Evolutionary conservation across 35 echinoderm and acorn worm species (phyloP).

Genomic region (Ophioderma brevispina): DNA sequence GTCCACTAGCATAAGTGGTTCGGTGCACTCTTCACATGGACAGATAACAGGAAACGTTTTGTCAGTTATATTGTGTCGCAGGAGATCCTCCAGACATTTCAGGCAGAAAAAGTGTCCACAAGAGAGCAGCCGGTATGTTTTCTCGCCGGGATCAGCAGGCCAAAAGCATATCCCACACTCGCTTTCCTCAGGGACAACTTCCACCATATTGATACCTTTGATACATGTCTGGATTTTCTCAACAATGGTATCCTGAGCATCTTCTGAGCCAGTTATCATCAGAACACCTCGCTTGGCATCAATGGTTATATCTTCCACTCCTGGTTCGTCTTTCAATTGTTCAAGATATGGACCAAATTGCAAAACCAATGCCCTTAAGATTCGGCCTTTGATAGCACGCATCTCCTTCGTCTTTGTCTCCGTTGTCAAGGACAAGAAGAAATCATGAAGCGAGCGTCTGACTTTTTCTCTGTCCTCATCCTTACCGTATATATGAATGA

Average conservation of each 20-base stretch:
- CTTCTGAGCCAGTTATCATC: neutral
- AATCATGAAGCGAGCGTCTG: neutral
- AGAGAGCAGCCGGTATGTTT: constrained; percentile 19
- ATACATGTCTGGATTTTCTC: neutral
- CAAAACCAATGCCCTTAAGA: constrained; percentile 14
- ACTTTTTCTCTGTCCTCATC: neutral
- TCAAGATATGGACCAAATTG: constrained; percentile 38
- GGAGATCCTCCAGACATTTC: constrained; percentile 8
- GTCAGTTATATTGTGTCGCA: neutral
- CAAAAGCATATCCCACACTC: constrained; percentile 49
- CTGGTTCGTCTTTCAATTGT: neutral
- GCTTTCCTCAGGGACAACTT: neutral
- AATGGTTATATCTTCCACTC: neutral
- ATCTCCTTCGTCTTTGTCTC: constrained; percentile 3
- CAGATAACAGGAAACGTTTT: neutral
- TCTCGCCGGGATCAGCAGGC: neutral
- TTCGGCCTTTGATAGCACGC: constrained; percentile 16
- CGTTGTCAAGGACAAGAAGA: neutral
- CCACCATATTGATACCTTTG: neutral
- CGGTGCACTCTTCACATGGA: constrained; percentile 20
- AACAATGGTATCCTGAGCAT: neutral
- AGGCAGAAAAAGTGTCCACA: constrained; percentile 32
- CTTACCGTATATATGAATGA: constrained; percentile 12
- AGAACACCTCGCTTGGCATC: neutral
- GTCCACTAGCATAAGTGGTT: constrained; percentile 19